Percentiles rank a stretch among this genome's conserved stretches.
Conservation (phyloP, 2,797 vertebrate species). For the Borostomias antarcticus region DNA sequence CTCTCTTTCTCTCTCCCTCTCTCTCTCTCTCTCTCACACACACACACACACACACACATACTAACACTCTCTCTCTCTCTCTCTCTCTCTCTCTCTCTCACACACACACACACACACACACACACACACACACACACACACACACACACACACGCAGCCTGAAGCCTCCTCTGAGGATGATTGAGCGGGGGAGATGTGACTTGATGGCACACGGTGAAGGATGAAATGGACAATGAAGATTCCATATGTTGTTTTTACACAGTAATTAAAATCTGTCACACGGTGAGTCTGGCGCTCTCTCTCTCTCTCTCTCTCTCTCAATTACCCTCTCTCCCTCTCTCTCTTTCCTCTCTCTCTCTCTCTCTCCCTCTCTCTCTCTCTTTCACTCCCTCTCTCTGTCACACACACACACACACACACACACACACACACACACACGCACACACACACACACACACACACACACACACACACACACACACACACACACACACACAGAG, state of each 20-base stretch:
- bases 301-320: conserved; percentile 4
- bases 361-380: neutral
- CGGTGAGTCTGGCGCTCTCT: conserved; percentile 74
- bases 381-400: neutral
- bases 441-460: conserved; percentile 21
- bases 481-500: neutral
- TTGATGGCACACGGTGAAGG: conserved; percentile 82
- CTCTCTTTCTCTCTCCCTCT: too few species aligned
- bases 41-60: too few species aligned
- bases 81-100: neutral
- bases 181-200: conserved; percentile 77
- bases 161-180: conserved; percentile 75
- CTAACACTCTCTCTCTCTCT: neutral
- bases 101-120: conserved; percentile 57
- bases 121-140: conserved; percentile 14
- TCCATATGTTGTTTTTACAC: conserved; percentile 88
- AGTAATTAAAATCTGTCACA: conserved; percentile 89
- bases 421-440: conserved; percentile 16
- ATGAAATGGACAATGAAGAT: conserved; percentile 90
- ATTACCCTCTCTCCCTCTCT: conserved; percentile 30
- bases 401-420: conserved; percentile 24
- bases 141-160: conserved; percentile 56
- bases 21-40: too few species aligned
- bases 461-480: conserved; percentile 19
- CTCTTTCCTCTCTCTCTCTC: conserved; percentile 11